Base-by-base conservation (phyloP, 2,113 vertebrate genomes). In the Hydrolagus affinis region DNA sequence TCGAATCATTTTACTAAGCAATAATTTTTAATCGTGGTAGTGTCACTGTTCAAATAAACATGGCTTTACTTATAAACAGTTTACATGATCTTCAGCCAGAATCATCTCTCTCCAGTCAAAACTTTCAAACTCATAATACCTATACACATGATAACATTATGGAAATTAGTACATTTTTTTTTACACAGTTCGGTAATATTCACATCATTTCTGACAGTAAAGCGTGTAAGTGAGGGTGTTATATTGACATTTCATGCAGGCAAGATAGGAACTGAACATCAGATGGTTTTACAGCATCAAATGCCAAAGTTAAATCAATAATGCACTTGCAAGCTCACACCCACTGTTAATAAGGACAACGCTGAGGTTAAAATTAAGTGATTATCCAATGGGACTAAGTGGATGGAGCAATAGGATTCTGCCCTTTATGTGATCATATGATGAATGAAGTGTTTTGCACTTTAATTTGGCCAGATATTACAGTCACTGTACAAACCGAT, bases 401-500 rank as follows among this genome's bases (percentile, higher is more conserved):
- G 57, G 4, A 0, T 83, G 60, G 8, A 30, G 11, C 15, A 30
- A 30, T 32, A 0, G 9, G 9, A 56, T 44, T 1, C 25, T 68
- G 78, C 44, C 44, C n/a, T n/a, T 44, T 44, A 44, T 44, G 44
- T 44, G 44, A 28, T 32, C n/a, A 30, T 10, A n/a, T n/a, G n/a
- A n/a, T n/a, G n/a, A n/a, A n/a, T n/a, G n/a, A n/a, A n/a, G 78
- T 19, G 23, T 68, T 83, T 17, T 30, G 25, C 23, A 83, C 14
- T 17, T 62, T 83, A 8, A 57, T 17, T 83, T 83, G 78, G 78
- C 78, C 62, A 83, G n/a, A 1, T 92, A 89, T 89, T 93, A 91
- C 89, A 94, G 92, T 91, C 92, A 90, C 88, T 90, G 89, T 93
- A 89, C 92, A 90, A 91, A 91, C 88, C 86, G 91, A 92, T 91